A percentile compares a stretch with the other conserved stretches of the same genome.
Evolutionary conservation across 2,797 vertebrate genomes (phyloP).

Genomic region (Pangasius sanitwongsei): DNA sequence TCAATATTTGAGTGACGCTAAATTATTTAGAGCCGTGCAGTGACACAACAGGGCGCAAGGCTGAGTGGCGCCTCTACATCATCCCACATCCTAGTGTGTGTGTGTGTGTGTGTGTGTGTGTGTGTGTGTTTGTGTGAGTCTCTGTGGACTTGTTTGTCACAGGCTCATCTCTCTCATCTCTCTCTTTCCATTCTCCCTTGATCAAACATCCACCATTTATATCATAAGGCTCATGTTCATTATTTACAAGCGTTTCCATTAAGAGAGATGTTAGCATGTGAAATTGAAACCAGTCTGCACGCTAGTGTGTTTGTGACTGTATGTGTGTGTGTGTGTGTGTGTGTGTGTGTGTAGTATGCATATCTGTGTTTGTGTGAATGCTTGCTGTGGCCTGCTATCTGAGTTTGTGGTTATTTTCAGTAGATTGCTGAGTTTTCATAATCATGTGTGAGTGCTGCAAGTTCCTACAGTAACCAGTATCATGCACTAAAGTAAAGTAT

Average conservation of each 20-base stretch:
- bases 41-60: slow-evolving; percentile 76
- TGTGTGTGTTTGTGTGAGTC: slow-evolving; percentile 12
- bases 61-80: slow-evolving; percentile 69
- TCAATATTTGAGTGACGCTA: slow-evolving; percentile 85
- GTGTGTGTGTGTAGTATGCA: neutral
- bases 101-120: slow-evolving; percentile 48
- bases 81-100: slow-evolving; percentile 54
- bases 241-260: slow-evolving; percentile 6
- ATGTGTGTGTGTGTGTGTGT: neutral
- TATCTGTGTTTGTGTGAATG: slow-evolving; percentile 3
- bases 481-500: neutral
- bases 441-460: slow-evolving; percentile 35
- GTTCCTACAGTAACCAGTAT: slow-evolving; percentile 9
- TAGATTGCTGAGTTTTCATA: slow-evolving; percentile 51
- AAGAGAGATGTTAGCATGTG: slow-evolving; percentile 4
- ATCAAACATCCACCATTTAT: slow-evolving; percentile 22
- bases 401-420: slow-evolving; percentile 45
- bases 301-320: slow-evolving; percentile 23
- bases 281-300: slow-evolving; percentile 6
- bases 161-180: slow-evolving; percentile 3
- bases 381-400: slow-evolving; percentile 24
- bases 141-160: slow-evolving; percentile 21
- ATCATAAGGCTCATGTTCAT: slow-evolving; percentile 14
- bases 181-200: slow-evolving; percentile 14
- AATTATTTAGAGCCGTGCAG: slow-evolving; percentile 79